Conservation (phyloP, 2,113 vertebrate species). For the Pipra filicauda region DNA sequence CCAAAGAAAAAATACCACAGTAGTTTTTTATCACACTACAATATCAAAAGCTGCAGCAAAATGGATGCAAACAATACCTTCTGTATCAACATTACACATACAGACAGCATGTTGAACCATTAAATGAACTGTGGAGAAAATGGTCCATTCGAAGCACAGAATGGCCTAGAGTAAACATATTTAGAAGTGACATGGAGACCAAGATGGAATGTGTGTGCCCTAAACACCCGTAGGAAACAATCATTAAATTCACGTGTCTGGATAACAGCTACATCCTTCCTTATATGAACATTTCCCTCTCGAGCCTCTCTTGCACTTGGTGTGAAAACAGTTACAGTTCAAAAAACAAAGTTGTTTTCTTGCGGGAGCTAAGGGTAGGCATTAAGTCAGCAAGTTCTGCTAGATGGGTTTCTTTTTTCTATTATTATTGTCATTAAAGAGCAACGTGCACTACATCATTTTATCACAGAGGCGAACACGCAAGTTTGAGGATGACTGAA, state of each 20-base stretch:
- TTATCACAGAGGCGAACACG: background rate
- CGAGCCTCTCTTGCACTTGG: background rate
- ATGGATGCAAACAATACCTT: background rate
- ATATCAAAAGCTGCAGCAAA: background rate
- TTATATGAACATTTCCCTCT: background rate
- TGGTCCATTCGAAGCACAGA: background rate
- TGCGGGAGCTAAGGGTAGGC: background rate
- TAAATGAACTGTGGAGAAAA: background rate
- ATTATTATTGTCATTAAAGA: background rate
- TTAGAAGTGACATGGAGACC: background rate
- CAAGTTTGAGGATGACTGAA: background rate
- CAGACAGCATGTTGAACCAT: background rate
- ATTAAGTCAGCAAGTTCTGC: background rate
- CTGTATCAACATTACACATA: fast-evolving
- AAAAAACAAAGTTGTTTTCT: background rate
- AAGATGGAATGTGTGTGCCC: background rate
- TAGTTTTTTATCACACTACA: background rate
- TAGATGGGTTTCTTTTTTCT: background rate
- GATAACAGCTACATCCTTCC: background rate
- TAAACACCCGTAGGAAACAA: background rate
- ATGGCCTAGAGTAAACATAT: background rate
- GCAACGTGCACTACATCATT: background rate
- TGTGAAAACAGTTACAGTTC: background rate
- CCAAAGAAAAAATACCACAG: background rate
- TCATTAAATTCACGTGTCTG: background rate